phyloP scores from a whole-genome alignment of 2,113 vertebrate genomes.

The Phaetusa simplex region DNA sequence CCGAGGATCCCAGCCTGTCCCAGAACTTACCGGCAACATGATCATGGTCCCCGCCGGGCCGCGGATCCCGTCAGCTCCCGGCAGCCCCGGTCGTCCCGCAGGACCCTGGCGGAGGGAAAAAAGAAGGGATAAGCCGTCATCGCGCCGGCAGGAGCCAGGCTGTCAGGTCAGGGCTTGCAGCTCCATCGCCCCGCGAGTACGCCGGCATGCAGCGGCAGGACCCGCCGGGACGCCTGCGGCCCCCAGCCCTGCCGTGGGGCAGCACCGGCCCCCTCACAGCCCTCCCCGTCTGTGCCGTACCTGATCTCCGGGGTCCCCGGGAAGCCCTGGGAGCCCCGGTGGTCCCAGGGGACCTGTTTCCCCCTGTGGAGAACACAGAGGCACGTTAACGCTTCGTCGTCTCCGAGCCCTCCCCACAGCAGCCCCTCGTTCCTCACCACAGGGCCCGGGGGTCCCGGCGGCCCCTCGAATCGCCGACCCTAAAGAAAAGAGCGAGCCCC shows the following conservation, averaged over 20 bases:
- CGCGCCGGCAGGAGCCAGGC: not conserved
- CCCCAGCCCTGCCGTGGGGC: not conserved
- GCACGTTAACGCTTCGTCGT: not conserved
- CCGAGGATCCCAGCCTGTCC: accelerated
- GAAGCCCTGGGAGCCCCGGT: slow-evolving; percentile 74
- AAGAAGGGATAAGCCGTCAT: not conserved
- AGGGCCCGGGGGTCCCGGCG: not conserved
- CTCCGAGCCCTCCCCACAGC: not conserved
- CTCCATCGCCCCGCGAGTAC: not conserved
- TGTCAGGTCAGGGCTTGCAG: slow-evolving; percentile 7
- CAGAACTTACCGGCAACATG: slow-evolving; percentile 84
- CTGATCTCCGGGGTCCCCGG: slow-evolving; percentile 84
- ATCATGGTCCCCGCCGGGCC: slow-evolving; percentile 87
- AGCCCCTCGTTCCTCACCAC: not conserved
- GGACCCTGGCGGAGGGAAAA: slow-evolving; percentile 76
- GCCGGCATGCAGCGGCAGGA: not conserved
- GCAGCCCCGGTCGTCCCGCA: slow-evolving; percentile 81
- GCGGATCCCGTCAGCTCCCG: slow-evolving; percentile 84
- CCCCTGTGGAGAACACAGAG: slow-evolving; percentile 49
- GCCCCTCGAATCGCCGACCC: not conserved
- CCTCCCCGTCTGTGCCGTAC: slow-evolving; percentile 65
- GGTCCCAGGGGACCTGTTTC: slow-evolving; percentile 73
- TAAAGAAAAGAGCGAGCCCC: not conserved
- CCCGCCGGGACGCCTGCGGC: not conserved
- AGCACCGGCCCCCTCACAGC: not conserved